Conservation (phyloP, 2,797 vertebrate species). For the Pachyuromys duprasi region DNA sequence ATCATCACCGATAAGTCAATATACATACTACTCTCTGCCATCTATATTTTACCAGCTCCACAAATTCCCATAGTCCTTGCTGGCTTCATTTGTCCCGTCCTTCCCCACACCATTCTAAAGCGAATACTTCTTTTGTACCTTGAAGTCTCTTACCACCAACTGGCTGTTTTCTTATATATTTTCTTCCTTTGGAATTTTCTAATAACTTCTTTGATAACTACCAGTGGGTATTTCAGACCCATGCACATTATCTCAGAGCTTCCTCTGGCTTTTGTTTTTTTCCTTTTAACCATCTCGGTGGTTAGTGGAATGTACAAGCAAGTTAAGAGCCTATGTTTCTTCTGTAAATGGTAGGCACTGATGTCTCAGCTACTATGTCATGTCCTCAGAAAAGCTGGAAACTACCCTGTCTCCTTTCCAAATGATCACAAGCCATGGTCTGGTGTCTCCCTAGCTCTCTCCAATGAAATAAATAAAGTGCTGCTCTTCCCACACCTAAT, state of each 20-base stretch:
- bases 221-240: not conserved
- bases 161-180: not conserved
- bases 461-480: not conserved
- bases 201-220: not conserved
- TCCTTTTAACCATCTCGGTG: not conserved
- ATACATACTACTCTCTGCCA: rapidly evolving
- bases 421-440: rapidly evolving
- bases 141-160: not conserved
- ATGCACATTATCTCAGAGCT: not conserved
- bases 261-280: not conserved
- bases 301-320: not conserved
- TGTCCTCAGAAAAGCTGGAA: not conserved
- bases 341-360: not conserved
- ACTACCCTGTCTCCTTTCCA: not conserved
- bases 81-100: not conserved
- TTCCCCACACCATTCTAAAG: not conserved
- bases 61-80: not conserved
- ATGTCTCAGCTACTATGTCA: not conserved
- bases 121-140: not conserved
- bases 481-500: not conserved
- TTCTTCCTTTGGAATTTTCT: not conserved
- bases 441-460: not conserved
- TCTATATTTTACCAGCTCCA: not conserved
- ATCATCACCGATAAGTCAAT: not conserved
- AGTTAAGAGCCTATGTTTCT: not conserved